Percentiles rank a stretch among this genome's conserved stretches.
phyloP scores from a whole-genome alignment of 2,113 vertebrate species.

The Triplophysa dalaica region DNA sequence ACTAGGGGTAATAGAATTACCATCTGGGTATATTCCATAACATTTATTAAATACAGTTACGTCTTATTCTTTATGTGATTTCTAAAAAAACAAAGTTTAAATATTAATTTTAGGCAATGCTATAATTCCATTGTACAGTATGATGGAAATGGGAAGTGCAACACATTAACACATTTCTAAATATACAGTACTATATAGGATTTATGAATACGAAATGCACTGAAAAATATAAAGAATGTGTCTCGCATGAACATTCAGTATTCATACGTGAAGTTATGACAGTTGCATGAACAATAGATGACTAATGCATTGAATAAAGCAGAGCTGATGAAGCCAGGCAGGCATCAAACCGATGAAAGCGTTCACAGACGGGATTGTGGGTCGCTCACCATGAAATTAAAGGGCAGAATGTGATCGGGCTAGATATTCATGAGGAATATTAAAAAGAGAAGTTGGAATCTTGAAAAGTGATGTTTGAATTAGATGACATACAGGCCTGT shows the following conservation, averaged over 20 bases:
- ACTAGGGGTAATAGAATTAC: neutral
- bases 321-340: constrained; percentile 27
- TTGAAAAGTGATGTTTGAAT: neutral
- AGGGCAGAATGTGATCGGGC: constrained; percentile 35
- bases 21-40: neutral
- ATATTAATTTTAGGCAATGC: neutral
- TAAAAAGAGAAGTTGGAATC: neutral
- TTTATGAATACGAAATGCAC: neutral
- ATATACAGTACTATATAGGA: too few species aligned
- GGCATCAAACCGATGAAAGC: constrained; percentile 27
- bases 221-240: neutral
- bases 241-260: neutral
- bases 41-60: too few species aligned
- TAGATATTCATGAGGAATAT: constrained; percentile 34
- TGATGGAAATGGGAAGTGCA: neutral
- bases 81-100: too few species aligned
- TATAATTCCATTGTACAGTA: neutral
- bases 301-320: constrained; percentile 23
- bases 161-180: too few species aligned
- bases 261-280: neutral
- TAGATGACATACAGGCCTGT: neutral
- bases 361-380: constrained; percentile 17
- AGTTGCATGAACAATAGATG: neutral
- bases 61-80: too few species aligned
- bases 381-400: constrained; percentile 37